Evolutionary conservation across 2,888 invertebrate genomes (phyloP).

Genomic region (Eulithis testata): DNA sequence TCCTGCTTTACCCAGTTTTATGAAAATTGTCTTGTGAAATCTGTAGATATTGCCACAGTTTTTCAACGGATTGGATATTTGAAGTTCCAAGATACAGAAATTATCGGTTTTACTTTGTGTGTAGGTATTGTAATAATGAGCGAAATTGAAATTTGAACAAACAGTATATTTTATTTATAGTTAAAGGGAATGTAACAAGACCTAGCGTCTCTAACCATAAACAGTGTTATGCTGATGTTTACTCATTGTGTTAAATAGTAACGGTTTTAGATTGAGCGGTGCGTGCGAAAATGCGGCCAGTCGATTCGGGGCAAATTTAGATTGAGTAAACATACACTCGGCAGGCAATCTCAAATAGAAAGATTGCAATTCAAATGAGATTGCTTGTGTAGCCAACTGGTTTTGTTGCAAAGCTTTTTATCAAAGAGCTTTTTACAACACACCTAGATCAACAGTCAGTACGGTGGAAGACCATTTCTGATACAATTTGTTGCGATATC

Average conservation of each 20-base stretch:
- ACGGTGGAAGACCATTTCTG: neutral
- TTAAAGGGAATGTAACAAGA: slow-evolving; percentile 22
- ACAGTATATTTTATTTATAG: slow-evolving; percentile 4
- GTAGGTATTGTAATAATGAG: neutral
- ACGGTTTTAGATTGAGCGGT: slow-evolving; percentile 66
- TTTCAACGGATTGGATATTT: no score
- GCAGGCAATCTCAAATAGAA: slow-evolving; percentile 55
- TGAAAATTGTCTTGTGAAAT: neutral
- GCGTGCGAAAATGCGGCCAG: slow-evolving; percentile 80
- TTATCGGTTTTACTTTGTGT: no score
- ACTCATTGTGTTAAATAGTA: slow-evolving; percentile 68
- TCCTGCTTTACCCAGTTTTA: neutral
- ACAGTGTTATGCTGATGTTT: slow-evolving; percentile 62
- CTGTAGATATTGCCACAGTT: neutral
- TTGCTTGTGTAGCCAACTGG: slow-evolving; percentile 17
- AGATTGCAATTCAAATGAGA: slow-evolving; percentile 54
- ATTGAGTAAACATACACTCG: slow-evolving; percentile 55
- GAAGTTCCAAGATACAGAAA: no score
- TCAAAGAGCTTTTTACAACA: neutral
- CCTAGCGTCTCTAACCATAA: slow-evolving; percentile 49
- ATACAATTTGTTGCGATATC: no score
- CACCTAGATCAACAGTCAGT: no score
- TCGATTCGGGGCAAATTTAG: slow-evolving; percentile 72
- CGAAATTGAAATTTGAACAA: neutral
- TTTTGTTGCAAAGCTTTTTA: neutral